A percentile compares a stretch with the other conserved stretches of the same genome.
Conservation (phyloP, 2,888 invertebrate genomes). For the Xestoiulus laeticollis region DNA sequence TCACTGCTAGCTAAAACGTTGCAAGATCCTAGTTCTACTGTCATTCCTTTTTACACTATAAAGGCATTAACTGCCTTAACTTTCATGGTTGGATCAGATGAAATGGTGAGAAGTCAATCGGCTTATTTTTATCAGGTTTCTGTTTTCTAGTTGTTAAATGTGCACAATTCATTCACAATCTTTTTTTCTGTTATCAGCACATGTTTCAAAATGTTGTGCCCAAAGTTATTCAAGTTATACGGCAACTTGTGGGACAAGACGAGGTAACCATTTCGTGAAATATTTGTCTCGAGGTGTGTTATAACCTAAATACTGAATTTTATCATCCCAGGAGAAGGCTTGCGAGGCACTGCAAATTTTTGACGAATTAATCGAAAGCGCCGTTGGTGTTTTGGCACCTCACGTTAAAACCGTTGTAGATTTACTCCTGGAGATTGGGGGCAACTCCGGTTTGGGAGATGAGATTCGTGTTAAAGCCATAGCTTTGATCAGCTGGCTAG, state of each 20-base stretch:
- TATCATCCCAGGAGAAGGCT: conserved; percentile 68
- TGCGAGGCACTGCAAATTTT: conserved; percentile 73
- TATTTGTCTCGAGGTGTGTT: background rate
- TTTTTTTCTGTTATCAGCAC: conserved; percentile 60
- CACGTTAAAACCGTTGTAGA: conserved; percentile 73
- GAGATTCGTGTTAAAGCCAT: conserved; percentile 75
- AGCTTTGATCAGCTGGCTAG: conserved; percentile 73
- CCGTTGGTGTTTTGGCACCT: conserved; percentile 71
- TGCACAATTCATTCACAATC: conserved; percentile 50
- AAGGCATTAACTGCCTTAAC: conserved; percentile 74
- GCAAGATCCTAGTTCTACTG: conserved; percentile 67
- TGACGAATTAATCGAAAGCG: conserved; percentile 72
- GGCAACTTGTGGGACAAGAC: conserved; percentile 67
- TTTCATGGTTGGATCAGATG: conserved; percentile 73
- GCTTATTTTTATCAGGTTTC: too few species aligned
- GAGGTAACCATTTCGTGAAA: conserved; percentile 60
- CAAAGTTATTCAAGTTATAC: conserved; percentile 71
- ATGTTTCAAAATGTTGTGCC: conserved; percentile 69
- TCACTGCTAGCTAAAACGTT: conserved; percentile 68
- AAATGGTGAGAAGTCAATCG: conserved; percentile 67
- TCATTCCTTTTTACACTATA: conserved; percentile 72
- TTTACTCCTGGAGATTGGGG: conserved; percentile 74
- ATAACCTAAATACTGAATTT: background rate
- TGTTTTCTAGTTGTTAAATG: too few species aligned
- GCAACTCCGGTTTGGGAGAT: conserved; percentile 70